Evolutionary conservation across 1,140 invertebrate genomes (phyloP).

Genomic region (Achroia grisella): DNA sequence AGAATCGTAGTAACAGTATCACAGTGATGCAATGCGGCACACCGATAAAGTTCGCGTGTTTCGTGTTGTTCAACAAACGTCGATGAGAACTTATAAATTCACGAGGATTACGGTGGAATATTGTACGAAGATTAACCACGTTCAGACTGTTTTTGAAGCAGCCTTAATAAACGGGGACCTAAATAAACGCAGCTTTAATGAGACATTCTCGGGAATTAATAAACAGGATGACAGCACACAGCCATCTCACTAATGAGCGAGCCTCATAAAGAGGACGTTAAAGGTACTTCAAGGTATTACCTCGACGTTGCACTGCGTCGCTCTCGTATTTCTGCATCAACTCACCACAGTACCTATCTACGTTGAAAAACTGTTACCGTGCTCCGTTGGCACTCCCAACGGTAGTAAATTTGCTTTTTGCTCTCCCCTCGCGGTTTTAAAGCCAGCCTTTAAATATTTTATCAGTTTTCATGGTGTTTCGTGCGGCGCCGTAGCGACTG

Average conservation of each 20-base stretch:
- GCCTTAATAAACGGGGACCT: not conserved
- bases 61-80: conserved; percentile 5
- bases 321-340: conserved; percentile 18
- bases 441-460: conserved; percentile 58
- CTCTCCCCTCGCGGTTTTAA: conserved; percentile 48
- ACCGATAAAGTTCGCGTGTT: conserved; percentile 28
- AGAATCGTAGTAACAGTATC: conserved; percentile 12
- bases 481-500: conserved; percentile 53
- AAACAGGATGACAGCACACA: too few relatives aligned
- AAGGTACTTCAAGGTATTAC: conserved; percentile 10
- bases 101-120: conserved; percentile 1
- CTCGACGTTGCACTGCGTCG: conserved; percentile 11
- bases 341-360: conserved; percentile 20
- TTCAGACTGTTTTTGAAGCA: not conserved
- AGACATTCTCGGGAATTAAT: not conserved
- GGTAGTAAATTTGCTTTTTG: conserved; percentile 47
- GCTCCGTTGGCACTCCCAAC: conserved; percentile 36
- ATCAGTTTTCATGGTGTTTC: conserved; percentile 57
- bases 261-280: conserved; percentile 17
- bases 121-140: not conserved
- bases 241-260: conserved; percentile 30
- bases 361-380: conserved; percentile 32
- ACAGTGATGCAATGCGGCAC: conserved; percentile 49
- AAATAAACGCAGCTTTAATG: not conserved
- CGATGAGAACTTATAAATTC: too few relatives aligned